Evolutionary conservation across 2,797 vertebrate species (phyloP), one percentile per base, ranked within the genome.

Genomic region (Babyrousa celebensis): DNA sequence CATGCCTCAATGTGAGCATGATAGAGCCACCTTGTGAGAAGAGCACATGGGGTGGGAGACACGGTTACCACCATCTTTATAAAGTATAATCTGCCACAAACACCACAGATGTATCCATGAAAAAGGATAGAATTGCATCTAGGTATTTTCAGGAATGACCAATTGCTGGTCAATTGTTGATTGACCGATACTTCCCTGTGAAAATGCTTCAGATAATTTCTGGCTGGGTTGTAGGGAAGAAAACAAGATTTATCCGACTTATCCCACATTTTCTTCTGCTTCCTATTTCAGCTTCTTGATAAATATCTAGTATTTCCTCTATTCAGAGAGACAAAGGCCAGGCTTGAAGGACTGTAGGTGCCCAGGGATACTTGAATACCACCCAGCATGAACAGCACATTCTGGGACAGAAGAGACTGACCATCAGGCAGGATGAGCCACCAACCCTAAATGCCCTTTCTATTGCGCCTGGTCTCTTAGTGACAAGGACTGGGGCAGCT

Each of bases 321-420:
- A 43, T 70, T 77, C n/a, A 48, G 71, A 95, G 88, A 92, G 54
- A 60, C 62, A 82, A 85, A 70, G n/a, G 16, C 21, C 23, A 82
- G 85, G 6, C 32, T 63, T 78, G 62, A 72, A 79, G 27, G 36
- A 84, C 8, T 54, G 12, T 54, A 48, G 3, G 2, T 62, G 32
- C 54, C 60, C 52, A 74, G 36, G 27, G 86, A 52, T 83, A 82
- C 29, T n/a, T 70, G 62, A 79, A 58, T 18, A 12, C 29, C 23
- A 60, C 8, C 15, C 8, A 63, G 58, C 1, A 4, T 60, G 75
- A 67, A 27, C 16, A 62, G 17, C 62, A 63, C n/a, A 12, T 67
- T n/a, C 27, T 85, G 27, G 32, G 58, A 60, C 3, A 29, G 56
- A 63, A 60, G 32, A 85, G 60, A 52, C 29, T 74, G 58, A 54